Evolutionary conservation across 2,888 invertebrate genomes (phyloP), one percentile per base, ranked within the genome.

Genomic region (Cremastinae sp.): DNA sequence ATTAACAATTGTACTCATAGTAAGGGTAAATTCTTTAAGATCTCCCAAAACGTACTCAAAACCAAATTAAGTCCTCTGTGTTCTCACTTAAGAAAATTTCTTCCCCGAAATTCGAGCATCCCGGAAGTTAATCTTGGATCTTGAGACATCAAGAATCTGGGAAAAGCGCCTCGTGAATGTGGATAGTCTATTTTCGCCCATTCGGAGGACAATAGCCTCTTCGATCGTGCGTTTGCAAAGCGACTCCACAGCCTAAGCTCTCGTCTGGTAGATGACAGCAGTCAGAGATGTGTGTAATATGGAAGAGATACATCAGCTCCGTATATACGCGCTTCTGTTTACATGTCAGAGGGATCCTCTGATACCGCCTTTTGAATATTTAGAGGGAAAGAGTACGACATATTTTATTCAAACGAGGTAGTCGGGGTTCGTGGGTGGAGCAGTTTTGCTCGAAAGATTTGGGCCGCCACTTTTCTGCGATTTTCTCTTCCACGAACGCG

Each of bases 301-400:
- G 5, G 28, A 28, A 28, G 28, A 28, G 28, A 28, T 28, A 28
- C 28, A 28, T 28, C 28, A 47, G 16, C 5, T 47, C 18, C 7
- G 18, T 51, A 37, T 22, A n/a, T n/a, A 10, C 9, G 56, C 47
- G 62, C 39, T 20, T 49, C 45, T 55, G 47, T 56, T 65, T 66
- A 59, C 37, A 47, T 49, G 65, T 65, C 47, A 47, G 56, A 70
- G 61, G 70, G 53, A 70, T 62, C 70, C 77, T 66, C 74, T 74
- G 70, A 70, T 77, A 70, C 80, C 79, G 80, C 81, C 82, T 83
- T 77, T 80, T 85, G 86, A 86, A 86, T 86, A 86, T 86, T 86
- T 86, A 86, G 84, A 82, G 82, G 82, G 82, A 80, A 5, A 28
- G 71, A 80, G 77, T 45, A 77, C 74, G 77, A 83, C 81, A 85